A percentile compares a stretch with the other conserved stretches of the same genome.
Evolutionary conservation across 1,140 invertebrate genomes (phyloP).

Genomic region (Zophobas morio): DNA sequence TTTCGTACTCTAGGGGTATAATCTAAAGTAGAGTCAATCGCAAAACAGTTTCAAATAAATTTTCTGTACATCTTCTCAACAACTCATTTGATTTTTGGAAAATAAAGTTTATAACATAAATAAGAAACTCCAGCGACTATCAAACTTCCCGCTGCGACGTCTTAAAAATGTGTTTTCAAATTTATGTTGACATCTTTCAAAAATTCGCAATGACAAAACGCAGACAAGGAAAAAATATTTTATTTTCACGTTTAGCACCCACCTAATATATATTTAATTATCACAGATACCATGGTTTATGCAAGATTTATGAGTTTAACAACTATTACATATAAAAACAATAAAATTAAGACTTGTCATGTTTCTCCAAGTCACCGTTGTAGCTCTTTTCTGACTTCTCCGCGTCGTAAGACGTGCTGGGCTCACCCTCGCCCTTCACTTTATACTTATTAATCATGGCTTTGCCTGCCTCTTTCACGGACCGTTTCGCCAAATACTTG

Average conservation of each 20-base stretch:
- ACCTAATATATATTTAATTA: not conserved
- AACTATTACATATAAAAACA: not conserved
- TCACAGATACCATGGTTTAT: not conserved
- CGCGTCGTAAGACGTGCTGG: not conserved
- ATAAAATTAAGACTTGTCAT: not conserved
- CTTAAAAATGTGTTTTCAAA: too few relatives aligned
- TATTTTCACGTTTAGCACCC: not conserved
- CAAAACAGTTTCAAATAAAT: too few relatives aligned
- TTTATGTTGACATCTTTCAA: too few relatives aligned
- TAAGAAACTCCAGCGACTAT: too few relatives aligned
- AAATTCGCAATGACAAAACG: too few relatives aligned
- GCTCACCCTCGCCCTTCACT: slow-evolving; percentile 3
- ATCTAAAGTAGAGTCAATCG: too few relatives aligned
- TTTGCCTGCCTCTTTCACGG: slow-evolving; percentile 78
- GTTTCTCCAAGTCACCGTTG: not conserved
- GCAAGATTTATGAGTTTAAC: too few relatives aligned
- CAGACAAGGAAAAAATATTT: not conserved
- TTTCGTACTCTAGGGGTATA: too few relatives aligned
- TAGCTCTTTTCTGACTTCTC: not conserved
- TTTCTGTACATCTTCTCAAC: too few relatives aligned
- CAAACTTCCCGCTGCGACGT: too few relatives aligned
- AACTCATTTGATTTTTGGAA: too few relatives aligned
- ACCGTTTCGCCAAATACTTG: slow-evolving; percentile 76
- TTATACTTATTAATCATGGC: slow-evolving; percentile 69
- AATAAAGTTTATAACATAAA: too few relatives aligned